phyloP scores from a whole-genome alignment of 2,797 vertebrate species.

The Bufotes viridis region DNA sequence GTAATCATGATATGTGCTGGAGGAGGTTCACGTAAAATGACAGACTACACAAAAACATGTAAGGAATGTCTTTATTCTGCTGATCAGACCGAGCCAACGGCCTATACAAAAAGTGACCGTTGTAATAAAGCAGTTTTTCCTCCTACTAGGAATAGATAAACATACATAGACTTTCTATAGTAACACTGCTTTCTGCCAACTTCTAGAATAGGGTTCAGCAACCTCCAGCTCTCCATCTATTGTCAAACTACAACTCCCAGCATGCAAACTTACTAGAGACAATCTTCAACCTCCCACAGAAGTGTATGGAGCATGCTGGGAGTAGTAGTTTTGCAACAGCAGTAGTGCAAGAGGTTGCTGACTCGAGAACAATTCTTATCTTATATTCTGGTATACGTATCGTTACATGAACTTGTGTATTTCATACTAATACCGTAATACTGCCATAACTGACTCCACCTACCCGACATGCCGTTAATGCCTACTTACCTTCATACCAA shows the following conservation, averaged over 20 bases:
- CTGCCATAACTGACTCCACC: not conserved
- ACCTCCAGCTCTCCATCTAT: too few species aligned
- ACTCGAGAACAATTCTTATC: too few species aligned
- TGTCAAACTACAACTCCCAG: too few species aligned
- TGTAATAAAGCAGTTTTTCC: not conserved
- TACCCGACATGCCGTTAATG: not conserved
- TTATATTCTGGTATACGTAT: not conserved
- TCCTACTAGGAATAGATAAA: not conserved
- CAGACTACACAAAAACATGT: not conserved
- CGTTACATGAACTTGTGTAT: not conserved
- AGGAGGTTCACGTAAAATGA: too few species aligned
- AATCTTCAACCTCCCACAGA: too few species aligned
- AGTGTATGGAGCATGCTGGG: too few species aligned
- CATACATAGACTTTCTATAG: not conserved
- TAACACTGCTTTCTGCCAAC: too few species aligned
- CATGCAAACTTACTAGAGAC: too few species aligned
- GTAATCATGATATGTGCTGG: too few species aligned
- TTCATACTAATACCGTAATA: not conserved
- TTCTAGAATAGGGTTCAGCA: too few species aligned
- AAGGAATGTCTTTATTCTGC: conserved; percentile 27
- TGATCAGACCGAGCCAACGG: not conserved
- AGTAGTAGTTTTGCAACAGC: too few species aligned
- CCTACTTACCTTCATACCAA: not conserved
- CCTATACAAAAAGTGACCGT: not conserved
- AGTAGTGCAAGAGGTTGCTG: too few species aligned